phyloP scores from a whole-genome alignment of 2,113 vertebrate genomes.

The Micronycteris hirsuta region DNA sequence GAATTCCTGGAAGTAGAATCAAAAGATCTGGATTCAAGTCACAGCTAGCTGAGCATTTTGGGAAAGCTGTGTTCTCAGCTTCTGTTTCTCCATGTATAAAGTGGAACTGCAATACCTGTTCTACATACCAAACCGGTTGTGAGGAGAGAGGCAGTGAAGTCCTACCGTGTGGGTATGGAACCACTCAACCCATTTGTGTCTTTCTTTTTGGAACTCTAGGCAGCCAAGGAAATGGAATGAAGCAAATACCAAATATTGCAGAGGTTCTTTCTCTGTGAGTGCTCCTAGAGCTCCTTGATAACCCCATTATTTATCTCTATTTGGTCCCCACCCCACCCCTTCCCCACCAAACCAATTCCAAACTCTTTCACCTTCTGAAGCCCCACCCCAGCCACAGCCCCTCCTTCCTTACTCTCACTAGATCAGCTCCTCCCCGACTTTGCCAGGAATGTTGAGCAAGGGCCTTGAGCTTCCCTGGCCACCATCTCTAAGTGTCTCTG shows the following conservation, averaged over 20 bases:
- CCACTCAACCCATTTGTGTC: not conserved
- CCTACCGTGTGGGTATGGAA: not conserved
- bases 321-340: not conserved
- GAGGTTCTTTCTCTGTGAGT: not conserved
- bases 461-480: not conserved
- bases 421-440: not conserved
- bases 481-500: not conserved
- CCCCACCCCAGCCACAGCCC: not conserved
- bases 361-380: not conserved
- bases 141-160: not conserved
- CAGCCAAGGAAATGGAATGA: not conserved
- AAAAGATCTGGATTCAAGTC: slow-evolving; percentile 34
- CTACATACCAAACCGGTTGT: slow-evolving; percentile 1
- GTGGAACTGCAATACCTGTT: not conserved
- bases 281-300: not conserved
- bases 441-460: not conserved
- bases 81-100: not conserved
- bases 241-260: not conserved
- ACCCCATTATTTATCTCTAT: not conserved
- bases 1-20: slow-evolving; percentile 2
- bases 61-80: not conserved
- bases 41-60: not conserved
- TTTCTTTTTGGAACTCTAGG: not conserved
- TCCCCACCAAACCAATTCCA: not conserved
- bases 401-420: not conserved